phyloP scores from a whole-genome alignment of 2,113 vertebrate genomes.

The Dryoscopus gambensis region DNA sequence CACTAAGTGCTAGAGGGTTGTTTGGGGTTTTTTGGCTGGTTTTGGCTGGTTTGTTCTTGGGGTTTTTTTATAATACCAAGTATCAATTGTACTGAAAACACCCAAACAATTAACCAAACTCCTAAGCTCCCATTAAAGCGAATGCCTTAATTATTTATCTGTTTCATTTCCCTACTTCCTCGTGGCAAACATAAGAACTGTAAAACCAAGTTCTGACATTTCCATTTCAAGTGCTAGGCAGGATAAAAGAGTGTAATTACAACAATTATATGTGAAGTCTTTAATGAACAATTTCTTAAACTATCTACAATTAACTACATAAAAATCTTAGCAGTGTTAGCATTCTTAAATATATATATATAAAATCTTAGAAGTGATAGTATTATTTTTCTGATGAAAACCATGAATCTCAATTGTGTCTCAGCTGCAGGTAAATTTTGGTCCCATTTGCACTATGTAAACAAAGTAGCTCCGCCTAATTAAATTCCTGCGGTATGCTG shows the following conservation, averaged over 20 bases:
- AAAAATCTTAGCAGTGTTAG: not conserved
- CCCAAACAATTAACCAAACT: not conserved
- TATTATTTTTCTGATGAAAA: not conserved
- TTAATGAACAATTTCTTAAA: not conserved
- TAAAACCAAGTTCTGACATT: not conserved
- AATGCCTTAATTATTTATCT: not conserved
- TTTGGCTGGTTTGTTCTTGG: not conserved
- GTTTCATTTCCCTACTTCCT: not conserved
- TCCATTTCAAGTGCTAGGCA: not conserved
- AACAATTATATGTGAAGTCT: not conserved
- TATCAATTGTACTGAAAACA: not conserved
- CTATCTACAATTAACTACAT: not conserved
- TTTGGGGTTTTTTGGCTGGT: not conserved
- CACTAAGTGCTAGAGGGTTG: not conserved
- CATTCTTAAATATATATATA: not conserved
- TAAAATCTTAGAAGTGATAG: not conserved
- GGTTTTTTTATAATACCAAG: not conserved
- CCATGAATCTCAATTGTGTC: not conserved
- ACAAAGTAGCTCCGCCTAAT: not conserved
- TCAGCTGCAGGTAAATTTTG: not conserved
- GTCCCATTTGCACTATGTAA: not conserved
- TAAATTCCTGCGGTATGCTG: not conserved
- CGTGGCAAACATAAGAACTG: not conserved
- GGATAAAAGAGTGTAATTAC: not conserved
- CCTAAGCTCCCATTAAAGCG: not conserved